These are phyloP conservation scores for Tetragonisca angustula DNA, from an alignment of 2,888 invertebrate species.

Conservation along the genomic window DNA sequence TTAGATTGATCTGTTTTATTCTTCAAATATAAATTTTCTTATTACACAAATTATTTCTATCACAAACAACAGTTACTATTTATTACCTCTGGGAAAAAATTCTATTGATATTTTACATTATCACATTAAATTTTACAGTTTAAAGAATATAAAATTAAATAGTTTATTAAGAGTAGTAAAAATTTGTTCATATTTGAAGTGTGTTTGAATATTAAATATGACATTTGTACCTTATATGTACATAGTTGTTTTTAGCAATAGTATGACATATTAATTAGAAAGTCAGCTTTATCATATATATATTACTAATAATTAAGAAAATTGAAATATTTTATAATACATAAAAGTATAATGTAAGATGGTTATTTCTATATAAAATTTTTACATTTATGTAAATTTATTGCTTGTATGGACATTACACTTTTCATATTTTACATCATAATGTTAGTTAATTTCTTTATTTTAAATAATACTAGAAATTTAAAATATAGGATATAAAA, in stretches of 20 bases:
- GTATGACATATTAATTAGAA: neutral
- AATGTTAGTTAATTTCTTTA: constrained; percentile 8
- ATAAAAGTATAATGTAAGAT: constrained; percentile 39
- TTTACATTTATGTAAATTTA: constrained; percentile 35
- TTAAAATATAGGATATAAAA: constrained; percentile 11
- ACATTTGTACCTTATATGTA: constrained; percentile 3
- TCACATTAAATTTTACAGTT: constrained; percentile 9
- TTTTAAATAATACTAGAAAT: constrained; percentile 11
- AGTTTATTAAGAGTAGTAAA: neutral
- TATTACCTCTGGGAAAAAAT: constrained; percentile 3
- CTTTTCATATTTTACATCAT: constrained; percentile 21
- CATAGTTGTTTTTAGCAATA: constrained; percentile 6
- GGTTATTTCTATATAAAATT: constrained; percentile 25
- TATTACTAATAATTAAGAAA: constrained; percentile 13
- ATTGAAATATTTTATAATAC: constrained; percentile 8
- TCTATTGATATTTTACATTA: neutral
- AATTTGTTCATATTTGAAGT: constrained; percentile 11
- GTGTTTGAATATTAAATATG: constrained; percentile 26
- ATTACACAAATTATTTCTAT: constrained; percentile 21
- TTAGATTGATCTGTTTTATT: constrained; percentile 34
- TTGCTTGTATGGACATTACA: constrained; percentile 42
- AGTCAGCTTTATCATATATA: neutral
- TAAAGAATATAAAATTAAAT: constrained; percentile 19
- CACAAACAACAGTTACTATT: constrained; percentile 21
- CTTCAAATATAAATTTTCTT: constrained; percentile 17